Conservation (phyloP, 2,113 vertebrate species). For the Ahaetulla prasina region DNA sequence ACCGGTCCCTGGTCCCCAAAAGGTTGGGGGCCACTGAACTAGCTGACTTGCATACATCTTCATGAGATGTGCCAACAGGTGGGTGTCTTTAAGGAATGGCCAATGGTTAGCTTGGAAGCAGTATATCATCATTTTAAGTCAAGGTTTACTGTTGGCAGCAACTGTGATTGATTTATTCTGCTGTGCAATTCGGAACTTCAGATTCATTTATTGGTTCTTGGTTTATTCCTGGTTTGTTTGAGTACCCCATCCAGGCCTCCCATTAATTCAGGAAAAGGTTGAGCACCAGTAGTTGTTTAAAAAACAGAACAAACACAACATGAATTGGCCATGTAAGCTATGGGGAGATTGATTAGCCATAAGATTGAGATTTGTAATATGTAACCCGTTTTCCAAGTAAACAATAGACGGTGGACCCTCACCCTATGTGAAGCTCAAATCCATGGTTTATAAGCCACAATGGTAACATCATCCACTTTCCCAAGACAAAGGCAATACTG, state of each 20-base stretch:
- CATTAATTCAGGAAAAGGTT: neutral
- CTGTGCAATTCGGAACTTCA: neutral
- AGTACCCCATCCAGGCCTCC: neutral
- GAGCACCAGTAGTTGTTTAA: neutral
- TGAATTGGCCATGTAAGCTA: neutral
- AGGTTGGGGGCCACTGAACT: no score
- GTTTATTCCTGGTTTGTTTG: neutral
- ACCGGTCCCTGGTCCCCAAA: no score
- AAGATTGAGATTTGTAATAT: neutral
- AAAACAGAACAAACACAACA: neutral
- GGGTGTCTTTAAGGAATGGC: neutral
- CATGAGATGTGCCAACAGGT: neutral
- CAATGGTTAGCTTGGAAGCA: neutral
- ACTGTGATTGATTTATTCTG: neutral
- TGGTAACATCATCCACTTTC: neutral
- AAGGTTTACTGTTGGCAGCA: neutral
- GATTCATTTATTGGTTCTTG: neutral
- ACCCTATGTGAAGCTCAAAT: neutral
- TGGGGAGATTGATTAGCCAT: neutral
- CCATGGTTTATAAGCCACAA: neutral
- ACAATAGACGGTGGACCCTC: neutral
- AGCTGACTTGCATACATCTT: no score
- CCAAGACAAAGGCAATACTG: neutral
- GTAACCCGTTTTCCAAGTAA: neutral
- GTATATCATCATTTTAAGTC: neutral